phyloP scores from a whole-genome alignment of 2,113 vertebrate species.

The Rattus rattus region DNA sequence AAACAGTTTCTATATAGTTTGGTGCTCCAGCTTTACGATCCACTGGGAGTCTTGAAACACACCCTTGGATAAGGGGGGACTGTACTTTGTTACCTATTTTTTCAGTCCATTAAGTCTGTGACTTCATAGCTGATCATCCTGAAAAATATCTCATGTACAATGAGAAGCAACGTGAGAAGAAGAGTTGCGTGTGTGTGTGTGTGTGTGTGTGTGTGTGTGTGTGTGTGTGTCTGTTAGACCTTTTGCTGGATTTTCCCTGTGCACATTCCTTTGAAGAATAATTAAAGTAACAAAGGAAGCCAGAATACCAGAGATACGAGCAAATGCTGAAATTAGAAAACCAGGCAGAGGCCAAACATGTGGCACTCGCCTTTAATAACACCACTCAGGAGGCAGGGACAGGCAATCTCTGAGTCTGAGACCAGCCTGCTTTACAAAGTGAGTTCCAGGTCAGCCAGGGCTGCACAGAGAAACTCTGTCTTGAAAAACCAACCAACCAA shows the following conservation, averaged over 20 bases:
- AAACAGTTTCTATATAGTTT: not conserved
- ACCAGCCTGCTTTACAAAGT: not conserved
- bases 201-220: too few relatives aligned
- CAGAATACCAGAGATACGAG: not conserved
- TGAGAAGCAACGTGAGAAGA: not conserved
- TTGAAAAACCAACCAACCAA: not conserved
- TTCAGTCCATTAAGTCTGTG: not conserved
- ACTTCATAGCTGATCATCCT: not conserved
- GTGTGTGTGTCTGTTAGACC: not conserved
- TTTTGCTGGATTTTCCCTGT: not conserved
- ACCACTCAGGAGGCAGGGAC: not conserved
- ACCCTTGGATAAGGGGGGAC: not conserved
- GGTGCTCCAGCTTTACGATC: not conserved
- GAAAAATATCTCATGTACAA: not conserved
- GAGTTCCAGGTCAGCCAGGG: not conserved
- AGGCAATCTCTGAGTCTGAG: not conserved
- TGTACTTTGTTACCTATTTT: not conserved
- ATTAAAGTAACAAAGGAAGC: not conserved
- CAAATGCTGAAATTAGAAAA: not conserved
- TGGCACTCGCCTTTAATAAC: too few relatives aligned
- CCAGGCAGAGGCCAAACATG: not conserved
- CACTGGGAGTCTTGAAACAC: not conserved
- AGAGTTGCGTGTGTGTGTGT: not conserved
- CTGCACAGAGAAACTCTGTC: not conserved
- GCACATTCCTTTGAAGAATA: not conserved